These are phyloP conservation scores for Ficedula albicollis DNA, from an alignment of 2,797 vertebrate genomes.

Conservation along the genomic window DNA sequence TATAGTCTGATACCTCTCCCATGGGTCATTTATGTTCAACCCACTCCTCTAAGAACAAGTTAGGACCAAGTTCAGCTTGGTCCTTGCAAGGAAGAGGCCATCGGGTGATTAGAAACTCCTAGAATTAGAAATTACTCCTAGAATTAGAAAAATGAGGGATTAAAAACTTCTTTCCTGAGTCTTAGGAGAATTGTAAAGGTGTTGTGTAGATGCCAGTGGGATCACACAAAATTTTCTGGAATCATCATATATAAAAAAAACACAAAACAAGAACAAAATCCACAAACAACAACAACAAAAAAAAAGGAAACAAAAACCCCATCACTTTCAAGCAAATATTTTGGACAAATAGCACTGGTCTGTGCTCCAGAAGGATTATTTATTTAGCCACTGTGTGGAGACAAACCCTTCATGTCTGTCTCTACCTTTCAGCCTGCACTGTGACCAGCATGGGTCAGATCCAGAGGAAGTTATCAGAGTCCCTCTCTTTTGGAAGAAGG, in stretches of 20 bases:
- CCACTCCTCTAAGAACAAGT: not conserved
- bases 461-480: not conserved
- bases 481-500: not conserved
- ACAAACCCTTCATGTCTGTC: not conserved
- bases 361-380: not conserved
- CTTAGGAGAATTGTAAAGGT: not conserved
- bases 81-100: not conserved
- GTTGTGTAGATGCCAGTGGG: not conserved
- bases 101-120: not conserved
- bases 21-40: not conserved
- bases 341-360: not conserved
- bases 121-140: too few relatives aligned
- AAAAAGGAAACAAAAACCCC: not conserved
- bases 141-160: not conserved
- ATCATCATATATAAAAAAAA: not conserved
- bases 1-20: not conserved
- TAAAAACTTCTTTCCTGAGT: not conserved
- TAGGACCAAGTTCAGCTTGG: not conserved
- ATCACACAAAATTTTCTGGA: not conserved
- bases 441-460: not conserved
- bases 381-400: not conserved
- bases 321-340: not conserved
- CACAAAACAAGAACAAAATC: not conserved
- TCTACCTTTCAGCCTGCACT: not conserved
- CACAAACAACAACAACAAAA: too few relatives aligned